A percentile compares a stretch with the other conserved stretches of the same genome.
phyloP scores from a whole-genome alignment of 1,140 invertebrate species.

The Megalopta genalis region DNA sequence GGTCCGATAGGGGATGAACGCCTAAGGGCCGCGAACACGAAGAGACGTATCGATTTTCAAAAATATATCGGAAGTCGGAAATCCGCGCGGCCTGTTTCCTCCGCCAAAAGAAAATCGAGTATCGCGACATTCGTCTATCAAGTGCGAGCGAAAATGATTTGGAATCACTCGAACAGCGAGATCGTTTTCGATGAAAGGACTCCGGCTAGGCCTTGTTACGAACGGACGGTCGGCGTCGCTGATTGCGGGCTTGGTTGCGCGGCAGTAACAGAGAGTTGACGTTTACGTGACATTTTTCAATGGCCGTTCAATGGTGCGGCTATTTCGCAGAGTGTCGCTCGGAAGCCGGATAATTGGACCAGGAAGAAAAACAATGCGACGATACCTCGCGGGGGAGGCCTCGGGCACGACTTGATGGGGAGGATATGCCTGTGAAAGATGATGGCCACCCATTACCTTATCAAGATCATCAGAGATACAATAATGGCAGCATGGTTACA shows the following conservation, averaged over 20 bases:
- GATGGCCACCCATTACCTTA: conserved; percentile 73
- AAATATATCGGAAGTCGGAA: too few species aligned
- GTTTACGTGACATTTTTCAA: conserved; percentile 2
- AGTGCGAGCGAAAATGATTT: too few species aligned
- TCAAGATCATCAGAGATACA: conserved; percentile 72
- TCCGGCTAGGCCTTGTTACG: conserved; percentile 26
- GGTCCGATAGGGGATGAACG: too few species aligned
- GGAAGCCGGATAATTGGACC: not conserved
- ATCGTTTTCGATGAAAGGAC: too few species aligned
- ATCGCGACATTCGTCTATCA: too few species aligned
- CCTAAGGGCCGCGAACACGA: too few species aligned
- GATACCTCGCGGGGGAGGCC: conserved; percentile 12
- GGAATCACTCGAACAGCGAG: too few species aligned
- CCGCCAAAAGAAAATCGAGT: too few species aligned
- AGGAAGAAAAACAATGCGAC: not conserved
- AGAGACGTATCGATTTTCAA: too few species aligned
- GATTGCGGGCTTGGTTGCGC: conserved; percentile 46
- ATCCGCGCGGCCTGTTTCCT: too few species aligned
- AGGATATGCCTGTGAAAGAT: conserved; percentile 72
- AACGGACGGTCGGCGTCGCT: conserved; percentile 45
- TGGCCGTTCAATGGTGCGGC: not conserved
- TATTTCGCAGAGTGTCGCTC: conserved; percentile 5
- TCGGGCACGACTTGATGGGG: conserved; percentile 50
- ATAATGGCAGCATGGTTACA: conserved; percentile 67
- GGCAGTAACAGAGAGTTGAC: conserved; percentile 3